Evolutionary conservation across 2,797 vertebrate genomes (phyloP), one percentile per base, ranked within the genome.

Genomic region (Hemibagrus guttatus): DNA sequence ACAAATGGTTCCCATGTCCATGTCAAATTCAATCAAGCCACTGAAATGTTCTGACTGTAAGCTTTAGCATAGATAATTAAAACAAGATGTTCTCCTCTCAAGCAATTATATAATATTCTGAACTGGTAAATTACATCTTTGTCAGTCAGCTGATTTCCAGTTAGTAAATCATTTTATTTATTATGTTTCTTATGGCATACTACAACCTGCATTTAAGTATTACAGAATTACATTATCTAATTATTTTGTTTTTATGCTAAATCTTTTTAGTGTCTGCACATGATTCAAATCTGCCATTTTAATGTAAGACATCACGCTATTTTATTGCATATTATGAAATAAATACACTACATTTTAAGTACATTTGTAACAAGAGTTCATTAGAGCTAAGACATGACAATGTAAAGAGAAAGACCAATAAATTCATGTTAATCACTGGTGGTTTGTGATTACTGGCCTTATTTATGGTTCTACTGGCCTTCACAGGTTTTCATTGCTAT

Each of bases 41-140:
- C 92, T 88, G 91, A 91, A 94, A 90, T 91, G 91, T 84, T 90
- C 90, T 88, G 91, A 88, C 68, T 75, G 89, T 91, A 91, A 93
- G 92, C 92, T 94, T 93, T 93, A 88, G 88, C 91, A 87, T 90
- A 94, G 93, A 95, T 96, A 95, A 96, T 96, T 96, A 96, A 95
- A 92, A 94, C 93, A 93, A 90, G 91, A 80, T 94, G 93, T 95
- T 95, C 92, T 89, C 86, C 89, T 93, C 90, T 91, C 89, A 91
- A 89, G 94, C 95, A 95, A 95, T 95, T 96, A 95, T 93, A 88
- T 88, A 88, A 92, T 92, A 90, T 92, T 91, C 90, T 91, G 92
- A 93, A 92, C 93, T 93, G 91, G 92, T 76, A 79, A 82, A 58
- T 81, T 63, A 66, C 42, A 83, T 86, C 68, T 49, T 66, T 56